Base-by-base conservation (phyloP, 1,140 invertebrate genomes). In the Palaemon carinicauda region DNA sequence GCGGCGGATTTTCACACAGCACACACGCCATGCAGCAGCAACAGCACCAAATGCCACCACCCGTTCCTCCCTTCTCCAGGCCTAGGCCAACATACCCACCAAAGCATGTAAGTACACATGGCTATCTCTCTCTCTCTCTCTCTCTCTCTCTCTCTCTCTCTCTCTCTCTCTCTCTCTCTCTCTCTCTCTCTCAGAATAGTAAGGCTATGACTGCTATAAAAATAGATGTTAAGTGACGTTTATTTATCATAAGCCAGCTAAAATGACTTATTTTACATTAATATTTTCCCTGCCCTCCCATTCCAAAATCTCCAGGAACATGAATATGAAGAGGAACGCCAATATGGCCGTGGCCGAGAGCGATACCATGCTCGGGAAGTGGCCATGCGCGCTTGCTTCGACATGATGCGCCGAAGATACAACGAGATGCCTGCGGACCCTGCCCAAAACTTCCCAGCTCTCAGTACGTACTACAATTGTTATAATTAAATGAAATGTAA, bases 1-100 rank as follows among this genome's bases (percentile, higher is more conserved):
- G n/a, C 29, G 78, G 27, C 41, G 69, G 78, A 29, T 53, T 15
- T 54, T 54, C 14, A 53, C 78, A 7, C 78, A 80, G 78, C 17
- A 41, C 41, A 41, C 41, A 41, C 41, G 41, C 41, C 41, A 41
- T 41, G 79, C 33, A 53, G 51, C 51, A 56, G 71, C 79, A 82
- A 21, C 52, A 87, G 79, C 80, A 82, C 50, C 69, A 74, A 21
- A 82, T 83, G 80, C 87, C 87, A 2, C 79, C 86, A 3, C 87
- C 87, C 24, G 78, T 88, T 21, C 87, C 87, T 19, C 87, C 87
- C 31, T 88, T 88, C 74, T 88, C 87, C 5, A 73, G 65, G 41
- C 80, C 87, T 15, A 80, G 87, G 12, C 82, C 87, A 17, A 71
- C 80, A 17, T 88, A 88, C 74, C 87, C 87, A 21, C 74, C 87